Conservation (phyloP, 2,888 invertebrate genomes). For the Microplitis deprimator region DNA sequence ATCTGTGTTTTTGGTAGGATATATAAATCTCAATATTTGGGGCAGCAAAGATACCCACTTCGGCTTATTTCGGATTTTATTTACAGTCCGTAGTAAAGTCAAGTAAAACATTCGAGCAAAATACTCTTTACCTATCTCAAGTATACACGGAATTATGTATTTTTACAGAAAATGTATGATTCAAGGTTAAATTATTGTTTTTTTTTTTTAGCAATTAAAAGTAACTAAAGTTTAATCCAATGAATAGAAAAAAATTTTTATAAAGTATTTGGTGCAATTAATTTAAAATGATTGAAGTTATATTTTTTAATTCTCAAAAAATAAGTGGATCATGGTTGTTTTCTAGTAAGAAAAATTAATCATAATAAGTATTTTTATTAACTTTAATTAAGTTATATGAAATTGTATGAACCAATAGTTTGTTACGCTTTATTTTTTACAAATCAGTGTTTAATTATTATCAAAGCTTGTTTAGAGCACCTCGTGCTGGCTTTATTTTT, state of each 20-base stretch:
- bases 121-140: background rate
- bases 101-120: background rate
- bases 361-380: slow-evolving; percentile 23
- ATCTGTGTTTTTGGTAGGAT: too few relatives aligned
- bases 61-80: too few relatives aligned
- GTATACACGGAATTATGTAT: background rate
- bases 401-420: background rate
- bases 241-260: background rate
- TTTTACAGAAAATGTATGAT: background rate
- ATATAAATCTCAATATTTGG: too few relatives aligned
- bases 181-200: background rate
- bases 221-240: background rate
- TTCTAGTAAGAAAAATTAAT: background rate
- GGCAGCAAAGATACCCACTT: too few relatives aligned
- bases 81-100: too few relatives aligned
- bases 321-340: background rate
- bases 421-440: too few relatives aligned
- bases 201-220: slow-evolving; percentile 2
- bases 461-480: too few relatives aligned
- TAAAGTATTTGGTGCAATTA: background rate
- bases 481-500: too few relatives aligned
- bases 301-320: slow-evolving; percentile 13
- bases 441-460: too few relatives aligned
- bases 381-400: background rate
- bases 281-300: slow-evolving; percentile 33